Percentiles rank a stretch among this genome's conserved stretches.
Evolutionary conservation across 2,113 vertebrate genomes (phyloP).

Genomic region (Pipa parva): DNA sequence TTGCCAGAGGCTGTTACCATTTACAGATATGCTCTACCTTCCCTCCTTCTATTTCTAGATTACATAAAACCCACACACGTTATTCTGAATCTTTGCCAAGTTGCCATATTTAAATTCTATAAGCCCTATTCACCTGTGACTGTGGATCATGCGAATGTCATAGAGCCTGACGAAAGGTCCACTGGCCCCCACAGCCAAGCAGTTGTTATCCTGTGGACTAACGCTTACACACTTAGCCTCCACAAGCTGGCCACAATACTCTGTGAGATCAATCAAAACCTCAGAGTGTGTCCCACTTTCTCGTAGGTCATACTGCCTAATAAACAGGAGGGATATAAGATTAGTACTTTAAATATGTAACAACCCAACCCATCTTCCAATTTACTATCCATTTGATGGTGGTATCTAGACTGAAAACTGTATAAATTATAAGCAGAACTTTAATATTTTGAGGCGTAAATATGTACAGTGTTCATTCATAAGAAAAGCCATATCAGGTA

Average conservation of each 20-base stretch:
- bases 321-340: background rate
- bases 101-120: no score
- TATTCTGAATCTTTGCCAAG: fast-evolving
- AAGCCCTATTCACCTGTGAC: constrained; percentile 84
- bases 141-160: constrained; percentile 98
- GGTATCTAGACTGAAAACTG: no score
- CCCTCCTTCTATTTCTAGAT: no score
- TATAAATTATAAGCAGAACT: no score
- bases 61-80: background rate
- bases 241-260: constrained; percentile 94
- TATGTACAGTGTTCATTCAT: no score
- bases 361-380: background rate
- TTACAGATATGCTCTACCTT: no score
- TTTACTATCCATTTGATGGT: background rate
- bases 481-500: no score
- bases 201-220: constrained; percentile 95
- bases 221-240: constrained; percentile 96
- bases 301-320: constrained; percentile 93
- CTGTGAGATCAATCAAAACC: constrained; percentile 91
- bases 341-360: background rate
- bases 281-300: constrained; percentile 94
- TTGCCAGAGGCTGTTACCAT: no score
- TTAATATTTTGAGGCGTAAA: no score
- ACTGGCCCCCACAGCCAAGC: constrained; percentile 89
- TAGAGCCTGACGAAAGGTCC: constrained; percentile 95